Percentiles rank a stretch among this genome's conserved stretches.
phyloP scores from a whole-genome alignment of 1,140 invertebrate species.

The Listronotus bonariensis region DNA sequence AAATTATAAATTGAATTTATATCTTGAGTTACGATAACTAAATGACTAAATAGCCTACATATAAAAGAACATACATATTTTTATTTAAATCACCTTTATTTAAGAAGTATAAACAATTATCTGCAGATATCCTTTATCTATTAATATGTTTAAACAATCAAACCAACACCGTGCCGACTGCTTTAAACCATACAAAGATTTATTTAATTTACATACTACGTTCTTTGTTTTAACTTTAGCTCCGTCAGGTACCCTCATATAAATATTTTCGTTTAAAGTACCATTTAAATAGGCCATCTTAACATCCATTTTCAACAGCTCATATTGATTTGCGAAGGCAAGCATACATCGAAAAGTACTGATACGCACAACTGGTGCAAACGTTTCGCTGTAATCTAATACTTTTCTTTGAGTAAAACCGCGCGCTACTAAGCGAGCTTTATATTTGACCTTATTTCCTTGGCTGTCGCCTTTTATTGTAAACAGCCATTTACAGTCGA shows the following conservation, averaged over 20 bases:
- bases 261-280: conserved; percentile 53
- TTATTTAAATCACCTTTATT: background rate
- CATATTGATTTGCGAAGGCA: conserved; percentile 55
- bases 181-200: conserved; percentile 56
- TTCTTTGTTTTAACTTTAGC: conserved; percentile 34
- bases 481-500: conserved; percentile 54
- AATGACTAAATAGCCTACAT: too few relatives aligned
- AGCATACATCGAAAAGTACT: conserved; percentile 49
- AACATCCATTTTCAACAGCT: conserved; percentile 54
- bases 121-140: background rate
- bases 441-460: conserved; percentile 38
- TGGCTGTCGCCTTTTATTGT: conserved; percentile 42
- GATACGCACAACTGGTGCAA: conserved; percentile 41
- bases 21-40: too few relatives aligned
- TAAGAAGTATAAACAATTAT: background rate
- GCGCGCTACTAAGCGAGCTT: conserved; percentile 54
- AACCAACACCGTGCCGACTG: conserved; percentile 51
- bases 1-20: background rate
- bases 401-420: conserved; percentile 53
- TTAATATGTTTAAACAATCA: background rate
- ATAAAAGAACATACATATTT: background rate
- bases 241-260: conserved; percentile 53
- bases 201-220: conserved; percentile 51
- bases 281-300: conserved; percentile 53
- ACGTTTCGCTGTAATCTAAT: conserved; percentile 51